Evolutionary conservation across 2,797 vertebrate genomes (phyloP).

Genomic region (Centropyge bicolor): DNA sequence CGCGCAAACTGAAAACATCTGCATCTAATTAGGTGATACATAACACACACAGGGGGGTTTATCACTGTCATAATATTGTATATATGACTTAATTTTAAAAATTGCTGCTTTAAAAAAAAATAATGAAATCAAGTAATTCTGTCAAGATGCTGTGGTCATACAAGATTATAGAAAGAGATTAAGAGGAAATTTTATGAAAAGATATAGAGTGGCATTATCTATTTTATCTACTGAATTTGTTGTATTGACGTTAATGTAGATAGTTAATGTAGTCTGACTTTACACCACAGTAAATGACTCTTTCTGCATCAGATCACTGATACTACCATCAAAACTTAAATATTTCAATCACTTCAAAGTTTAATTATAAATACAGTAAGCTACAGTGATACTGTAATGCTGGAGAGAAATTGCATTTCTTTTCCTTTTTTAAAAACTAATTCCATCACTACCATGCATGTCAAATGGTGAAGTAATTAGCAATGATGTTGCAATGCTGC

Average conservation of each 20-base stretch:
- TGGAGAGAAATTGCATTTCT: not conserved
- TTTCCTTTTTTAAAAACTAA: not conserved
- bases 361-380: not conserved
- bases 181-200: not conserved
- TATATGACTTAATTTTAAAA: constrained; percentile 9
- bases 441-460: not conserved
- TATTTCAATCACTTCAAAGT: not conserved
- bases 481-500: constrained; percentile 13
- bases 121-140: not conserved
- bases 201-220: not conserved
- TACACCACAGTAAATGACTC: not conserved
- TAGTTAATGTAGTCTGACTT: not conserved
- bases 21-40: not conserved
- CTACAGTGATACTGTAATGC: not conserved
- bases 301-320: not conserved
- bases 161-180: not conserved
- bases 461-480: constrained; percentile 4
- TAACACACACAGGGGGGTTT: not conserved
- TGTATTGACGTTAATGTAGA: constrained; percentile 25
- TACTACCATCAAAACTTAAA: not conserved
- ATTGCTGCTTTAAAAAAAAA: constrained; percentile 10
- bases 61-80: not conserved
- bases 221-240: constrained; percentile 2
- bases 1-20: not conserved
- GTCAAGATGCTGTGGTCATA: not conserved